Conservation (phyloP, 2,888 invertebrate species). For the Taphrorychus bicolor region DNA sequence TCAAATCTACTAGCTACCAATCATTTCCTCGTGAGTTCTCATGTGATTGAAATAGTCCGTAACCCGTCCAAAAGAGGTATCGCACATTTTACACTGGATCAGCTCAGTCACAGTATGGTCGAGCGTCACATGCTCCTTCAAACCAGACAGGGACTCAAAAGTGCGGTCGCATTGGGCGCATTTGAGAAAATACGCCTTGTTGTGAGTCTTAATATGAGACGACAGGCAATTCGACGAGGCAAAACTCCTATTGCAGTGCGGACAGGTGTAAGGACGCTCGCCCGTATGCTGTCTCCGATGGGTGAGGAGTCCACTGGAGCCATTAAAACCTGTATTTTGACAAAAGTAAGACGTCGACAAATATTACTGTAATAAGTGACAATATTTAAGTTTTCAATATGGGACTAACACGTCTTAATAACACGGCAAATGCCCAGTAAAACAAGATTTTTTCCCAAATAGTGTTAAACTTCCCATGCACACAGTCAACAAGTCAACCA, state of each 20-base stretch:
- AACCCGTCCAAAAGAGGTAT: not conserved
- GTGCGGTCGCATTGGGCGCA: slow-evolving; percentile 30
- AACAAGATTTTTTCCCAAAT: no score
- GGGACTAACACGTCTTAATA: no score
- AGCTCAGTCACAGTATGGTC: slow-evolving; percentile 15
- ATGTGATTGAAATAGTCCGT: slow-evolving; percentile 27
- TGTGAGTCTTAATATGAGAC: slow-evolving; percentile 59
- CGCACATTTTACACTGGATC: slow-evolving; percentile 27
- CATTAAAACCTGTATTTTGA: slow-evolving; percentile 55
- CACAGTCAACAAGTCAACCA: no score
- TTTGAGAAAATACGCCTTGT: slow-evolving; percentile 40
- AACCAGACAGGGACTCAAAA: slow-evolving; percentile 12
- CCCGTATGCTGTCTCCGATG: slow-evolving; percentile 58
- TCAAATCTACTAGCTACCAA: not conserved
- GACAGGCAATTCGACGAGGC: slow-evolving; percentile 59
- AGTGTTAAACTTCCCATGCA: no score
- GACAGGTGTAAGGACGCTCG: slow-evolving; percentile 57
- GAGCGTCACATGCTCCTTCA: slow-evolving; percentile 23
- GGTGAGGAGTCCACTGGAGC: slow-evolving; percentile 57
- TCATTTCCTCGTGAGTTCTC: slow-evolving; percentile 18
- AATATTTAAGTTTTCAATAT: no score
- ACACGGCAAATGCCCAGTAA: no score
- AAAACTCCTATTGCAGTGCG: slow-evolving; percentile 56
- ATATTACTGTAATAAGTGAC: no score
- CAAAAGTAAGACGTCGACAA: no score